Base-by-base conservation (phyloP, 2,888 invertebrate genomes). In the Sceliomorpha sp. region DNA sequence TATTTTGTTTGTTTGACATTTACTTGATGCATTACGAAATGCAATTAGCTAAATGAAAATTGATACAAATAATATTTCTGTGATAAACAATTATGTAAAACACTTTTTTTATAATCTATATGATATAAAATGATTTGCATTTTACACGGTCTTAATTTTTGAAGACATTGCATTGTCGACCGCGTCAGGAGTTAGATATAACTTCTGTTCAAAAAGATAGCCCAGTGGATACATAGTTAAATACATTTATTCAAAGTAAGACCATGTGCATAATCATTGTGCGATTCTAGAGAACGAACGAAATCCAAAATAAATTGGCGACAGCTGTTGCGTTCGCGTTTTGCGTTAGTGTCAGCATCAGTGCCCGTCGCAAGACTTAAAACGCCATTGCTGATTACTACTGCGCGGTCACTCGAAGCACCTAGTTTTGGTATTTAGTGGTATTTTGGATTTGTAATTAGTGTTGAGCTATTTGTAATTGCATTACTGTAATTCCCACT, bases 271-370 rank as follows among this genome's bases (percentile, higher is more conserved):
- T 60, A 60, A 58, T 68, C 60, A 60, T 64, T 59, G 71, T 56
- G 50, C 56, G 56, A 59, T 68, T 47, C 60, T 42, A 70, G 50
- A 56, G 55, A 45, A 64, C 71, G 66, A 45, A 73, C 77, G 76
- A 79, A 81, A 83, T 86, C 81, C 77, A 84, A 86, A 87, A 87
- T 86, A 86, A 87, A 87, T 87, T 81, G 81, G 76, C 74, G 76
- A 79, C 86, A 87, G 85, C 84, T 87, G 86, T 82, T 82, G 81
- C 81, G 76, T 74, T 72, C 76, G 78, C 76, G 74, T 81, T 77
- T 79, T 60, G 76, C 76, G 73, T 78, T 75, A 76, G 73, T 78
- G 77, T 79, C 77, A 77, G 71, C 77, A 70, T 78, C 75, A 74
- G 76, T 75, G 74, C 78, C 76, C 73, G 74, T 69, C 58, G 71